Percentiles rank a stretch among this genome's conserved stretches.
These are phyloP conservation scores for Forbesichthys papilliferus DNA, from an alignment of 2,113 vertebrate species.

Conservation along the genomic window DNA sequence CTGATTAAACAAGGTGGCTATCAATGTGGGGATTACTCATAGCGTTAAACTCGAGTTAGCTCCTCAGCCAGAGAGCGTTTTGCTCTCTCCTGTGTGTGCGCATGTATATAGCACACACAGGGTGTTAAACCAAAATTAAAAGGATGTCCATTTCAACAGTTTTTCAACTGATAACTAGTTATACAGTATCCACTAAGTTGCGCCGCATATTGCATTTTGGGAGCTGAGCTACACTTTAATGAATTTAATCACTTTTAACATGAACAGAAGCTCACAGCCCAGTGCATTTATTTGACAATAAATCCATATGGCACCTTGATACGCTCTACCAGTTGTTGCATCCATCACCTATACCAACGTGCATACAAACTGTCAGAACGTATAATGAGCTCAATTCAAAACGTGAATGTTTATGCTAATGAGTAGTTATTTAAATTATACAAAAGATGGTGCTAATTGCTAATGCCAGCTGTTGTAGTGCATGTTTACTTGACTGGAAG, in stretches of 20 bases:
- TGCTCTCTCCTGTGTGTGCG: background rate
- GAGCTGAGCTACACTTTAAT: too few species aligned
- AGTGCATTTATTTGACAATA: too few species aligned
- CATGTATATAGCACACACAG: background rate
- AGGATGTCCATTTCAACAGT: too few species aligned
- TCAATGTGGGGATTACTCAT: background rate
- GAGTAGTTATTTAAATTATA: slow-evolving; percentile 49
- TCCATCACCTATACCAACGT: slow-evolving; percentile 19
- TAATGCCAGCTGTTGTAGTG: slow-evolving; percentile 39
- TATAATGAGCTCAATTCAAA: slow-evolving; percentile 45
- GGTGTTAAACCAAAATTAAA: too few species aligned
- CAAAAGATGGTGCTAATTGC: slow-evolving; percentile 29
- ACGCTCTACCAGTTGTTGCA: background rate
- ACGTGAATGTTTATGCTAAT: slow-evolving; percentile 48
- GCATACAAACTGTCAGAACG: slow-evolving; percentile 26
- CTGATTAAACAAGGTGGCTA: background rate
- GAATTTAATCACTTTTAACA: too few species aligned
- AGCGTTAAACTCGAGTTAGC: slow-evolving; percentile 7
- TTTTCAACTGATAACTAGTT: too few species aligned
- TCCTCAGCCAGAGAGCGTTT: slow-evolving; percentile 13
- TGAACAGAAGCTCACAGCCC: too few species aligned
- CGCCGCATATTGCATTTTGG: too few species aligned
- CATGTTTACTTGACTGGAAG: slow-evolving; percentile 20
- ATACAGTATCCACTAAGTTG: too few species aligned
- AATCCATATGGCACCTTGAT: background rate